Conservation (phyloP, 1,140 invertebrate species). For the Ephestia elutella region DNA sequence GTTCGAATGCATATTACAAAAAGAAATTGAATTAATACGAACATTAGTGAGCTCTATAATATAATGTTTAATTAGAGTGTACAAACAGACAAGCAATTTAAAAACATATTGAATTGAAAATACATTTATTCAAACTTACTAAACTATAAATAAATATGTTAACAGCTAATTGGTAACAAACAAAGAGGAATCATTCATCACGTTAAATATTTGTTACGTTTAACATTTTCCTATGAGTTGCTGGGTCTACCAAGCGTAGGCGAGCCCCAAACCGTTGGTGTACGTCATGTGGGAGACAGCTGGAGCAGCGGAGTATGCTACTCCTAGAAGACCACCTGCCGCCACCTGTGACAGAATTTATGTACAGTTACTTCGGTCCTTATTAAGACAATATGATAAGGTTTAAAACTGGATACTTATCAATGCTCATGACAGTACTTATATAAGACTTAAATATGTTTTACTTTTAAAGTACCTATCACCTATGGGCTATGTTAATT, state of each 20-base stretch:
- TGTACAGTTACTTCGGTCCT: too few species aligned
- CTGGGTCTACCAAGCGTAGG: slow-evolving; percentile 72
- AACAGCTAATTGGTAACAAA: slow-evolving; percentile 62
- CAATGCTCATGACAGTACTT: too few species aligned
- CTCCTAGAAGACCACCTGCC: slow-evolving; percentile 68
- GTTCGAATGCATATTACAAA: too few species aligned
- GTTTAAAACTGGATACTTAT: too few species aligned
- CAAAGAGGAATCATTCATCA: slow-evolving; percentile 54
- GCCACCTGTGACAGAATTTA: slow-evolving; percentile 38
- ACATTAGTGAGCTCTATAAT: too few species aligned
- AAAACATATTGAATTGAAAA: not conserved
- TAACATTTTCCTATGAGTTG: slow-evolving; percentile 5
- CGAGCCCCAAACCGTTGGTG: slow-evolving; percentile 76
- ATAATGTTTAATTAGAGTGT: too few species aligned
- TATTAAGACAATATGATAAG: too few species aligned
- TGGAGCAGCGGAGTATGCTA: slow-evolving; percentile 79
- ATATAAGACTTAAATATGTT: too few species aligned
- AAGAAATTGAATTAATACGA: too few species aligned
- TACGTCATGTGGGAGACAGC: slow-evolving; percentile 81
- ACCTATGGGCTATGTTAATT: too few species aligned
- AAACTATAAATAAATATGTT: slow-evolving; percentile 35
- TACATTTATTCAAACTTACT: not conserved
- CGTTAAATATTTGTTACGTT: slow-evolving; percentile 13
- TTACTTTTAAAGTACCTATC: too few species aligned
- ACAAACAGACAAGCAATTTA: not conserved